These are phyloP conservation scores for Brachyistius frenatus DNA, from an alignment of 2,113 vertebrate genomes.

Conservation along the genomic window DNA sequence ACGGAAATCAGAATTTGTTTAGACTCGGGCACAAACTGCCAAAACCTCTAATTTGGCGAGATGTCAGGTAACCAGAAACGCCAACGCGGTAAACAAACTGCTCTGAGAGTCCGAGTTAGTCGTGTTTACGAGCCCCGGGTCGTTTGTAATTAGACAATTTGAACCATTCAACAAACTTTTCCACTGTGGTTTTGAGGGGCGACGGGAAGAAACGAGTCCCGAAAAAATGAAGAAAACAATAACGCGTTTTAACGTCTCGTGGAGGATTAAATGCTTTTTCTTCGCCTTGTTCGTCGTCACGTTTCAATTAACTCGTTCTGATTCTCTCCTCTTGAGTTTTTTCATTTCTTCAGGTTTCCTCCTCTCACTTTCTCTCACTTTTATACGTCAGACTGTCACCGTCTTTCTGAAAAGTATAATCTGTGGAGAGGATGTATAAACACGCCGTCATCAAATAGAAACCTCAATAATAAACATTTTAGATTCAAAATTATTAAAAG, in stretches of 20 bases:
- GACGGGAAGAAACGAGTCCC: background rate
- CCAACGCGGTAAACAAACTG: constrained; percentile 26
- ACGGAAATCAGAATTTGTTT: constrained; percentile 3
- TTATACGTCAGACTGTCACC: too few relatives aligned
- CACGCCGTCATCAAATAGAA: too few relatives aligned
- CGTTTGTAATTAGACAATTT: constrained; percentile 7
- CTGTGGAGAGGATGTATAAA: too few relatives aligned
- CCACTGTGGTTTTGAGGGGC: constrained; percentile 29
- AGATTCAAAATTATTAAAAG: too few relatives aligned
- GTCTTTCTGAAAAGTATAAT: too few relatives aligned
- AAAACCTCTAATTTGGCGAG: constrained; percentile 33
- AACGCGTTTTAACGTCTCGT: background rate
- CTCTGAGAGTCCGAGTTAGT: constrained; percentile 21
- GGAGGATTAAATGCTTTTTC: background rate
- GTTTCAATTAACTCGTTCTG: too few relatives aligned
- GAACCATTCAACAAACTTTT: constrained; percentile 35
- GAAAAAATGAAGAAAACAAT: constrained; percentile 11
- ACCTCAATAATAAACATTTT: too few relatives aligned
- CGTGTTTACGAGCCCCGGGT: constrained; percentile 27
- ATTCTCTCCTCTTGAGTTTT: too few relatives aligned
- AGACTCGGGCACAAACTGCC: background rate
- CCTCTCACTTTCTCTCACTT: too few relatives aligned
- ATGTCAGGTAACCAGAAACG: constrained; percentile 30
- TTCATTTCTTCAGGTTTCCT: too few relatives aligned
- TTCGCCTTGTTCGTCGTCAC: too few relatives aligned